Evolutionary conservation across 2,797 vertebrate species (phyloP).

Genomic region (Chrysocyon brachyurus): DNA sequence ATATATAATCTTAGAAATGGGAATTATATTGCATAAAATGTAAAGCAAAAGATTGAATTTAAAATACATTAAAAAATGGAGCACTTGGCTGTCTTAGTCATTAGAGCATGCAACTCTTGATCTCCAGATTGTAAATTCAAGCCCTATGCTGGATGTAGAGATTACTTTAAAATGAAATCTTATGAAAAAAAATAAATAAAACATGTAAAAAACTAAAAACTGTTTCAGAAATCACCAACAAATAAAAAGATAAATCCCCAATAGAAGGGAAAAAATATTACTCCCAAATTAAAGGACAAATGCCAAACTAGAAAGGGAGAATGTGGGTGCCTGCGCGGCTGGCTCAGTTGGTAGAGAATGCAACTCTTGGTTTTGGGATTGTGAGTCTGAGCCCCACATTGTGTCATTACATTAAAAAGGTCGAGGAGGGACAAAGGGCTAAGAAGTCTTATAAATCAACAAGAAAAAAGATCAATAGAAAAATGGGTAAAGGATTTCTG

Average conservation of each 20-base stretch:
- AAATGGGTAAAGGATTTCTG: neutral
- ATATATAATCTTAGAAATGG: neutral
- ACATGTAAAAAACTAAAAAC: neutral
- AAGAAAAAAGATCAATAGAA: constrained; percentile 28
- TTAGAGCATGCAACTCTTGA: neutral
- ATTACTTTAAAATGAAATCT: neutral
- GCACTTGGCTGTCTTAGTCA: neutral
- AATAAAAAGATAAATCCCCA: constrained; percentile 1
- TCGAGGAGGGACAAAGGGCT: neutral
- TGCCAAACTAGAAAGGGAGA: neutral
- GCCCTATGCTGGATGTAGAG: neutral
- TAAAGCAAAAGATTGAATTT: constrained; percentile 45
- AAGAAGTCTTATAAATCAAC: constrained; percentile 17
- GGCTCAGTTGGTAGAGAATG: neutral
- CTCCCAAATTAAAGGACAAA: neutral
- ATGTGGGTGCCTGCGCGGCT: neutral
- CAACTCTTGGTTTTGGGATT: neutral
- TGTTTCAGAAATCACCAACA: constrained; percentile 42
- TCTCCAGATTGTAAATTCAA: neutral
- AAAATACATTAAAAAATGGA: neutral
- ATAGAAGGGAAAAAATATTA: neutral
- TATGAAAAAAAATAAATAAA: neutral
- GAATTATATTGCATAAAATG: constrained; percentile 31
- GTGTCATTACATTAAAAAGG: neutral
- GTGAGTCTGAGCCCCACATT: neutral